Conservation (phyloP, 2,797 vertebrate genomes). For the Rhynchotus rufescens region DNA sequence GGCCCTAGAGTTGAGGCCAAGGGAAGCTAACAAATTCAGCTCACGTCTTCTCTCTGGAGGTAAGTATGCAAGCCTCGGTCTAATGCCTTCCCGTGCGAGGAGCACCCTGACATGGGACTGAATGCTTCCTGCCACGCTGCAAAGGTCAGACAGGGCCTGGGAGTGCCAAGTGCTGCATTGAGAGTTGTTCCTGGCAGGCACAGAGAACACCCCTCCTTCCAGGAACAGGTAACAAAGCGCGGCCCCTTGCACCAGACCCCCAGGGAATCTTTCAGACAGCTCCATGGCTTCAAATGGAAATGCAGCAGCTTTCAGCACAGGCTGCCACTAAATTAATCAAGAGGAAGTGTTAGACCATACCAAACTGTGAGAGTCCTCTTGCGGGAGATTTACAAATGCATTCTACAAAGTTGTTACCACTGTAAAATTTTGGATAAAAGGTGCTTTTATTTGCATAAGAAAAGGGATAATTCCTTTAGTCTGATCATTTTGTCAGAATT, state of each 20-base stretch:
- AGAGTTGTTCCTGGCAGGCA: slow-evolving; percentile 49
- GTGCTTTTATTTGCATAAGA: neutral
- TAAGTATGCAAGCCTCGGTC: neutral
- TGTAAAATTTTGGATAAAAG: neutral
- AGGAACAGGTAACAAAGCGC: slow-evolving; percentile 57
- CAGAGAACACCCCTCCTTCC: slow-evolving; percentile 25
- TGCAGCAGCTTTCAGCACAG: neutral
- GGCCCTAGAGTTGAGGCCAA: neutral
- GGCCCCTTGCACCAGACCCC: slow-evolving; percentile 24
- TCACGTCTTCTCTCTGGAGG: neutral
- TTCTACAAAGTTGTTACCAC: neutral
- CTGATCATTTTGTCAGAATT: neutral
- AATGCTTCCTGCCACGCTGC: slow-evolving; percentile 20
- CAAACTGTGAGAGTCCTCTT: neutral
- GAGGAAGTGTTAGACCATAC: neutral
- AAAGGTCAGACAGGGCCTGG: slow-evolving; percentile 39
- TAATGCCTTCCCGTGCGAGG: neutral
- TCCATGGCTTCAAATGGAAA: neutral
- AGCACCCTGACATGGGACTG: neutral
- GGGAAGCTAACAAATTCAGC: neutral
- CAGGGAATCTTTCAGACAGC: slow-evolving; percentile 19
- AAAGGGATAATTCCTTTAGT: neutral
- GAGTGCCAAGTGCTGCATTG: slow-evolving; percentile 30
- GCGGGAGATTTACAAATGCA: neutral
- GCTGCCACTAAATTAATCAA: neutral